Conservation (phyloP, 2,113 vertebrate species). For the Ahaetulla prasina region DNA sequence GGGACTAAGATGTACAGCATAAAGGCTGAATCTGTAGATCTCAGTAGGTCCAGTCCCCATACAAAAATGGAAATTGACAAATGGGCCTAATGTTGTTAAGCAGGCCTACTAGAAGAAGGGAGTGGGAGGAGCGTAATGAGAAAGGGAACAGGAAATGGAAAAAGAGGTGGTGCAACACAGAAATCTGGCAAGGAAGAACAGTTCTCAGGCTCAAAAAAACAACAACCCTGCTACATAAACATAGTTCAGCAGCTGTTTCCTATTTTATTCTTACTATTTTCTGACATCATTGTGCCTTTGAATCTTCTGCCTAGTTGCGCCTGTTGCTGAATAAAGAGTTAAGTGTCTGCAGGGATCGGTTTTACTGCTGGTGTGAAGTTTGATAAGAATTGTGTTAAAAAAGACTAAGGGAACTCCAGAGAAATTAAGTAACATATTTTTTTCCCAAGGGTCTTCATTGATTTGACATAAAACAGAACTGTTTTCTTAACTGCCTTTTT, state of each 20-base stretch:
- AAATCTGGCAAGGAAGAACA: neutral
- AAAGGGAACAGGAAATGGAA: neutral
- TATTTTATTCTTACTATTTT: no score
- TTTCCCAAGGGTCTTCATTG: no score
- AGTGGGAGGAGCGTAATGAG: neutral
- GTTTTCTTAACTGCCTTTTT: no score
- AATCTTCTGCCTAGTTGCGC: no score
- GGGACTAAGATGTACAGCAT: neutral
- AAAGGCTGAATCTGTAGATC: neutral
- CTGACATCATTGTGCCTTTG: no score
- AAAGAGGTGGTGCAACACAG: neutral
- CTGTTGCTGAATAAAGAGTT: no score
- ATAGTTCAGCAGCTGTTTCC: neutral
- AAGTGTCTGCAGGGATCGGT: no score
- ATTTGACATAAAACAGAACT: no score
- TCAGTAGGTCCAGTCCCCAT: neutral
- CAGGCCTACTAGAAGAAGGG: neutral
- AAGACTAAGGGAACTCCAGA: no score
- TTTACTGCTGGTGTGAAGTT: no score
- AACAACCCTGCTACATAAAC: neutral
- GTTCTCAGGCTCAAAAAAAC: neutral
- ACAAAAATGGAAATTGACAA: neutral
- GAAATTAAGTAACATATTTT: no score
- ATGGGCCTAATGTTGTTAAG: neutral
- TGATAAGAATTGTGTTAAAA: no score